Evolutionary conservation across 2,113 vertebrate species (phyloP), one percentile per base, ranked within the genome.

Genomic region (Trematocara stigmaticum): DNA sequence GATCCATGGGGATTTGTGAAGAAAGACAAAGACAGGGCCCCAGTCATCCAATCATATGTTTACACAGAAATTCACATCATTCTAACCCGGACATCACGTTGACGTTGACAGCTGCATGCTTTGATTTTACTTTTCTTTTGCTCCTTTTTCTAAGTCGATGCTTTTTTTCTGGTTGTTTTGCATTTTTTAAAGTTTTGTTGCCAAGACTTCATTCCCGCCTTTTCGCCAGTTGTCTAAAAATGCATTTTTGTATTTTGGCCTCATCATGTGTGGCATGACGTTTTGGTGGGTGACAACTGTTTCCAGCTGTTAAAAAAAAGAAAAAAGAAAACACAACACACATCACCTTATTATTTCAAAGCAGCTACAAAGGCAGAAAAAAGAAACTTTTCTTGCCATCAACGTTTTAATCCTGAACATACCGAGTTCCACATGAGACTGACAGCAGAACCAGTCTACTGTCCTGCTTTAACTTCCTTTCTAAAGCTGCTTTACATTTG

Each of bases 61-160:
- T 97, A 98, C 97, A 98, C 97, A 98, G 98, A 99, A 99, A 98
- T 98, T 98, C 97, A 98, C 95, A 86, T 94, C 96, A 97, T 97
- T 95, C 97, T 95, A 96, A 97, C 97, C 95, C 95, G 93, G 90
- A 94, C 97, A 97, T 97, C 94, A 84, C 92, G 95, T 95, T 91
- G 78, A 76, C 71, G 90, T 96, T 95, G 89, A 96, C 95, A 96
- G 94, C 89, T 92, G 97, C 97, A 98, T 96, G 95, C 90, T 90
- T 91, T 87, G 55, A 78, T 84, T 92, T 83, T 0, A 57, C 59
- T 23, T 84, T 59, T 89, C 40, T 61, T 86, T 90, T 59, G 51
- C 69, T 92, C 47, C 64, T 82, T 85, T 88, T 71, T 56, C 31
- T 57, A 83, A 90, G 85, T 94, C 71, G 31, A 89, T 90, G 76